phyloP scores from a whole-genome alignment of 2,888 invertebrate species.

The Xylota segnis region DNA sequence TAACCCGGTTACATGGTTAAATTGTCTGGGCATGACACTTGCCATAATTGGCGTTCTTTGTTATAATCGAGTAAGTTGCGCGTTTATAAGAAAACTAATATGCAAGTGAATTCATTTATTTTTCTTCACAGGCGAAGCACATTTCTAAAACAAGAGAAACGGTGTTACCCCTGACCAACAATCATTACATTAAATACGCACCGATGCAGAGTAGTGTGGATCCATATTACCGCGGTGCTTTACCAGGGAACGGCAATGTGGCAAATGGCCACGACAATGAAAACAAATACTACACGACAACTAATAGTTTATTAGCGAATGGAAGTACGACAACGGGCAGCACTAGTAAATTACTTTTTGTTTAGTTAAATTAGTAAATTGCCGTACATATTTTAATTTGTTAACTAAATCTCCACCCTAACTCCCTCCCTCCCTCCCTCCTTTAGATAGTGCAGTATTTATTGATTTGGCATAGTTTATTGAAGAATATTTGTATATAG shows the following conservation, averaged over 20 bases:
- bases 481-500: constrained; percentile 55
- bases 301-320: constrained; percentile 81
- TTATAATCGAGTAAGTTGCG: constrained; percentile 92
- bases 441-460: constrained; percentile 51
- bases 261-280: constrained; percentile 76
- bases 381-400: constrained; percentile 14
- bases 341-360: constrained; percentile 82
- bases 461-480: constrained; percentile 51
- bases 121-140: constrained; percentile 87
- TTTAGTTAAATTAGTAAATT: constrained; percentile 78
- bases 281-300: constrained; percentile 76
- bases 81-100: not conserved
- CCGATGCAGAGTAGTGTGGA: constrained; percentile 80
- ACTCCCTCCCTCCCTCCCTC: too few species aligned
- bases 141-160: constrained; percentile 86
- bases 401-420: constrained; percentile 2
- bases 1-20: constrained; percentile 95
- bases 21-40: constrained; percentile 95
- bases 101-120: constrained; percentile 1
- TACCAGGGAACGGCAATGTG: constrained; percentile 78
- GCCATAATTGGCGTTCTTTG: constrained; percentile 95
- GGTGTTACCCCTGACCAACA: constrained; percentile 86
- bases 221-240: constrained; percentile 79
- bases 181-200: constrained; percentile 83
- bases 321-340: constrained; percentile 81